Evolutionary conservation across 2,113 vertebrate genomes (phyloP).

Genomic region (Chroicocephalus ridibundus): DNA sequence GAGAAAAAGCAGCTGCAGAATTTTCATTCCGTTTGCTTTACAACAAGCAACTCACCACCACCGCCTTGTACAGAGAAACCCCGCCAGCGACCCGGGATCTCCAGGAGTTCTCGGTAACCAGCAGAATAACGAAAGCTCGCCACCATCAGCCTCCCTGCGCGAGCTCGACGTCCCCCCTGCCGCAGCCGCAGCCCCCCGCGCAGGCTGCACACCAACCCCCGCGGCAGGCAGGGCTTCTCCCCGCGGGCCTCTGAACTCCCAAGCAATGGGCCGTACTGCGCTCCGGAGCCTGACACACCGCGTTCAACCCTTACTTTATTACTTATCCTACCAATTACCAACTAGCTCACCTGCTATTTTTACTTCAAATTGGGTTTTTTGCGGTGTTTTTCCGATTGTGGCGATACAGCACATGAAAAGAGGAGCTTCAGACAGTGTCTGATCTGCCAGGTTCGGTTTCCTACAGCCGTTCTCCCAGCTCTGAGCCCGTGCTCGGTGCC

Average conservation of each 20-base stretch:
- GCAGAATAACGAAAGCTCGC: background rate
- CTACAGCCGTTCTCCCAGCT: accelerated
- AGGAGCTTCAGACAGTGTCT: background rate
- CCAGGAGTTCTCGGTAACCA: slow-evolving; percentile 1
- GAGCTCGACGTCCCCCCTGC: too few relatives aligned
- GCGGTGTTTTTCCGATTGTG: background rate
- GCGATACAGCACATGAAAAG: accelerated
- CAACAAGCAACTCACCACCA: slow-evolving; percentile 17
- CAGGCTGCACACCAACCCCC: too few relatives aligned
- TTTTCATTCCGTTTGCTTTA: background rate
- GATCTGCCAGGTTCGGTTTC: accelerated
- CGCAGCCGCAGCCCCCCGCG: too few relatives aligned
- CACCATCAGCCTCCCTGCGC: background rate
- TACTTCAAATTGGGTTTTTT: background rate
- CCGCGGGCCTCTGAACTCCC: too few relatives aligned
- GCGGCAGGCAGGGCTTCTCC: background rate
- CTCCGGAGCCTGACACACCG: accelerated
- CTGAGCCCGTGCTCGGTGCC: background rate
- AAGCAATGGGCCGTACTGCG: accelerated
- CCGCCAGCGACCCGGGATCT: background rate
- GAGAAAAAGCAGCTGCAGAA: slow-evolving; percentile 21
- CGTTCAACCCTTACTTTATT: accelerated
- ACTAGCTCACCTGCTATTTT: background rate
- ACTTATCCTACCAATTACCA: accelerated
- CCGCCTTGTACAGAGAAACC: slow-evolving; percentile 4